Conservation (phyloP, 2,888 invertebrate genomes). For the Pinctada fucata region DNA sequence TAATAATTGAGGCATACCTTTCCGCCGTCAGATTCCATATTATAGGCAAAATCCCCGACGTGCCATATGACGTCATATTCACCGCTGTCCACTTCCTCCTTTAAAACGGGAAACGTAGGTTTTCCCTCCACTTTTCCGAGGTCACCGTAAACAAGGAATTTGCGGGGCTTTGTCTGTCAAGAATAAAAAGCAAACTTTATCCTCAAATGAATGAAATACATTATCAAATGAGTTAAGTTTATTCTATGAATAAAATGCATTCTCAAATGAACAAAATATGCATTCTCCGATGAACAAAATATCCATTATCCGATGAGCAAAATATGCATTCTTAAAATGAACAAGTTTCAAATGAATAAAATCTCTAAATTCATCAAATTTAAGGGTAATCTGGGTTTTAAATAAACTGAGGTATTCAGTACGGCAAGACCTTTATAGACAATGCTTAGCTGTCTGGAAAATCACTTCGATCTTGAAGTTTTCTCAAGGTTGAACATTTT, state of each 20-base stretch:
- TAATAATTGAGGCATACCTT: slow-evolving; percentile 40
- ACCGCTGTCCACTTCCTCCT: slow-evolving; percentile 45
- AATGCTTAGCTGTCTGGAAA: too few species aligned
- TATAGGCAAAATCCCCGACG: slow-evolving; percentile 66
- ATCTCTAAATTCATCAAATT: too few species aligned
- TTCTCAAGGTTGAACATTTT: too few species aligned
- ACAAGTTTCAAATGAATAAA: too few species aligned
- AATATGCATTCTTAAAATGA: neutral
- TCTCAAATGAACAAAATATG: too few species aligned
- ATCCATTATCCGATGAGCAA: neutral
- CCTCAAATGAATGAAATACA: too few species aligned
- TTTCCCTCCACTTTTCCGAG: slow-evolving; percentile 51
- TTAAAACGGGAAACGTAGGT: slow-evolving; percentile 48
- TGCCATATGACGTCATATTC: slow-evolving; percentile 61
- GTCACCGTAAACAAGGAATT: slow-evolving; percentile 62
- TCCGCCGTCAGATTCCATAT: slow-evolving; percentile 56
- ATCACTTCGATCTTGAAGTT: too few species aligned
- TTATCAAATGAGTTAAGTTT: too few species aligned
- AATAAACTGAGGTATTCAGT: too few species aligned
- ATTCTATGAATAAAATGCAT: too few species aligned
- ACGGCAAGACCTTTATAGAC: too few species aligned
- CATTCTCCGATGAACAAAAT: neutral
- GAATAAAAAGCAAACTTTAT: neutral
- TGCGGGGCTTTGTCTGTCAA: neutral
- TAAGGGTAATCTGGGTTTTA: too few species aligned